Conservation (phyloP, 2,797 vertebrate genomes). For the Gymnoscopelus microlampas region DNA sequence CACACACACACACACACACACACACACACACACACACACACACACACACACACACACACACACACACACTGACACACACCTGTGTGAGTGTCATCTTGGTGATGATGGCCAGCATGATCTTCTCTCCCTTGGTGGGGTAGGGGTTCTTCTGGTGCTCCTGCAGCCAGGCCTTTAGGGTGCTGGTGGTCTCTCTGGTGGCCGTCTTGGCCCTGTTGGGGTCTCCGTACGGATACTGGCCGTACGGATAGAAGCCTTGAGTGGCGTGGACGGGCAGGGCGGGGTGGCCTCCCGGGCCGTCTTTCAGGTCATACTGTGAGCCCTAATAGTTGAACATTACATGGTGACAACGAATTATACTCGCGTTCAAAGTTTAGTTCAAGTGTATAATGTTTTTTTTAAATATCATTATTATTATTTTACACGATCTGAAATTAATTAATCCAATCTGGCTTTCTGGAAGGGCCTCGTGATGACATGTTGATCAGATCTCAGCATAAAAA, state of each 20-base stretch:
- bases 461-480: no score
- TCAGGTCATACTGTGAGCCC: constrained; percentile 97
- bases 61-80: constrained; percentile 68
- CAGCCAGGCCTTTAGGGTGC: constrained; percentile 96
- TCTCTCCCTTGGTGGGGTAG: constrained; percentile 95
- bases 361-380: no score
- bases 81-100: constrained; percentile 96
- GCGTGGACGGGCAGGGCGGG: constrained; percentile 93
- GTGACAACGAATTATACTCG: constrained; percentile 33
- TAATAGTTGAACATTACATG: constrained; percentile 48
- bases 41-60: not conserved
- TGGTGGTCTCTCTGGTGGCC: constrained; percentile 94
- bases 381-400: no score
- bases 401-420: no score
- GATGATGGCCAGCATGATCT: constrained; percentile 96
- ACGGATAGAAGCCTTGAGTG: constrained; percentile 94
- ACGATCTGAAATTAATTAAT: no score
- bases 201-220: constrained; percentile 95
- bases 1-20: no score
- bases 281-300: constrained; percentile 94
- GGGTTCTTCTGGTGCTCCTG: constrained; percentile 98
- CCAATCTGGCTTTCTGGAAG: no score
- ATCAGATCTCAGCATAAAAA: no score
- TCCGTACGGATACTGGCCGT: constrained; percentile 95
- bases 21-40: no score